These are phyloP conservation scores for Gymnogyps californianus DNA, from an alignment of 2,113 vertebrate genomes.

Conservation along the genomic window DNA sequence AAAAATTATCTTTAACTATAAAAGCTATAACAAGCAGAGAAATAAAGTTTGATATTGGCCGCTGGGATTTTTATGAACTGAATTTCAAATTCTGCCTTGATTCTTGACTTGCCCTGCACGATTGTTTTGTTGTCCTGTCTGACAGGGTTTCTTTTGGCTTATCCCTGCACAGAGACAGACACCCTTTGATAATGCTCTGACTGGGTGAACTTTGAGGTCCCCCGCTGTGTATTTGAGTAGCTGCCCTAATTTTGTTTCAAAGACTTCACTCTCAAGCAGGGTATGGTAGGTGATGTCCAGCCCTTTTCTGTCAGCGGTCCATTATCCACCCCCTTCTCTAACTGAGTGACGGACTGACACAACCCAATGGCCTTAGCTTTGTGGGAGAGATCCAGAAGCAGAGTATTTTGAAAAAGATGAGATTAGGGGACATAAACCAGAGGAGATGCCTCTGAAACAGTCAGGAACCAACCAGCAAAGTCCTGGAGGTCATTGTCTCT, in stretches of 20 bases:
- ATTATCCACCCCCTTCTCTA: background rate
- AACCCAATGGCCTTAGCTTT: background rate
- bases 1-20: background rate
- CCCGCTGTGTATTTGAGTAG: background rate
- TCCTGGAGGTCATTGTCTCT: background rate
- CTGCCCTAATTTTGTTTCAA: background rate
- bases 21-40: background rate
- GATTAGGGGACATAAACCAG: background rate
- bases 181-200: background rate
- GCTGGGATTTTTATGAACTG: background rate
- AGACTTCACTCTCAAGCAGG: background rate
- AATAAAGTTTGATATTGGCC: background rate
- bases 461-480: background rate
- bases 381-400: background rate
- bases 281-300: background rate
- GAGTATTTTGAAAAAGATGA: background rate
- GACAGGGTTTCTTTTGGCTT: background rate
- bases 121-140: background rate
- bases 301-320: background rate
- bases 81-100: background rate
- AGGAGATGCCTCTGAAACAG: background rate
- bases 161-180: accelerated
- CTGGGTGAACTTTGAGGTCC: background rate
- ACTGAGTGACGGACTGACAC: background rate
- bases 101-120: background rate